Evolutionary conservation across 1,140 invertebrate species (phyloP).

Genomic region (Frieseomelitta varia): DNA sequence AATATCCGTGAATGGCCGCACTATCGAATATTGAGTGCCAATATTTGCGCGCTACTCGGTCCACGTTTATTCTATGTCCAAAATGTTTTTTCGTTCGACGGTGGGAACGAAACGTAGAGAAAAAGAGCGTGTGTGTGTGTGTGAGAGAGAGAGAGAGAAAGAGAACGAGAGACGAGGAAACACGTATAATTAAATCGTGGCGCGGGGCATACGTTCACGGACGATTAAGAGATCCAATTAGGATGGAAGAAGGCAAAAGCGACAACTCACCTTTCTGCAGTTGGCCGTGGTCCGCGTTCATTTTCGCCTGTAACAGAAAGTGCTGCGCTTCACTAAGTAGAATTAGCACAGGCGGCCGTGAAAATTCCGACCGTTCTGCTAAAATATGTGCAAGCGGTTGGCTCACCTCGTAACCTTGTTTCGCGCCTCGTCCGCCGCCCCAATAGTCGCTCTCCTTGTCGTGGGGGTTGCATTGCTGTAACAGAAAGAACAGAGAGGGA

Average conservation of each 20-base stretch:
- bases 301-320: conserved; percentile 84
- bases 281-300: conserved; percentile 83
- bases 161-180: not conserved
- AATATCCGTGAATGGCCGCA: conserved; percentile 27
- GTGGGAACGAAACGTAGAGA: too few relatives aligned
- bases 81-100: not conserved
- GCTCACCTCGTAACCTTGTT: conserved; percentile 84
- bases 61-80: conserved; percentile 36
- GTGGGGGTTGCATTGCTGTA: conserved; percentile 83
- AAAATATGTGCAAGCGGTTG: conserved; percentile 59
- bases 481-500: conserved; percentile 59
- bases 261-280: conserved; percentile 82
- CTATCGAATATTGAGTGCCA: conserved; percentile 37
- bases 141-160: not conserved
- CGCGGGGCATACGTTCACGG: not conserved
- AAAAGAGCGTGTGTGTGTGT: too few relatives aligned
- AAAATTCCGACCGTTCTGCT: conserved; percentile 48
- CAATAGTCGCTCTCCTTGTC: conserved; percentile 83
- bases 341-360: conserved; percentile 66
- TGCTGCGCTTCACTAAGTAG: conserved; percentile 80
- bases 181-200: conserved; percentile 15
- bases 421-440: conserved; percentile 80
- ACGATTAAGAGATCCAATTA: conserved; percentile 33
- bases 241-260: not conserved
- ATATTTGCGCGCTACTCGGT: conserved; percentile 31